phyloP scores from a whole-genome alignment of 2,113 vertebrate species.

The Pelecanoides urinatrix region DNA sequence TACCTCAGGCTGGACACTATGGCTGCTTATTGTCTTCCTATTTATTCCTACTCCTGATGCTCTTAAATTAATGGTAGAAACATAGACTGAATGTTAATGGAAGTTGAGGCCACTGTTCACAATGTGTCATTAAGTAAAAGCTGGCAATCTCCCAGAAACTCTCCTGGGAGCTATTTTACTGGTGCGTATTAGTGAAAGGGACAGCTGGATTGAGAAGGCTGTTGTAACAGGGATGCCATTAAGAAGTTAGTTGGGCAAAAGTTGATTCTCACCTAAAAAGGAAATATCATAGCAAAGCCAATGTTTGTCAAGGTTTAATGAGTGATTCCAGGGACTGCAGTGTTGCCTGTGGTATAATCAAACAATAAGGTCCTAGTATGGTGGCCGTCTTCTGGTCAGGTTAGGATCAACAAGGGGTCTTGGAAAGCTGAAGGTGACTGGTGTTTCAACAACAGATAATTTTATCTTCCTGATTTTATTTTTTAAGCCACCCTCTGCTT shows the following conservation, averaged over 20 bases:
- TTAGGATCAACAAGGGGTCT: background rate
- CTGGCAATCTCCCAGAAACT: background rate
- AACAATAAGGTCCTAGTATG: background rate
- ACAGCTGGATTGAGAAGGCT: conserved; percentile 1
- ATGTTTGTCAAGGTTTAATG: background rate
- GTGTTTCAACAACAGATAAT: background rate
- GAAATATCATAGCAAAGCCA: background rate
- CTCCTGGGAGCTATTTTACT: conserved; percentile 3
- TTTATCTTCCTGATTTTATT: background rate
- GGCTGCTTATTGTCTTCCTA: conserved; percentile 21
- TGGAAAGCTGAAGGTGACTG: background rate
- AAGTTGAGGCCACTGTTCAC: conserved; percentile 8
- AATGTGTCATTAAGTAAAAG: conserved; percentile 46
- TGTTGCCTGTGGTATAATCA: background rate
- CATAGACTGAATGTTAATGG: conserved; percentile 60
- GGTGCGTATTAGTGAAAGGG: background rate
- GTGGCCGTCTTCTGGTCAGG: background rate
- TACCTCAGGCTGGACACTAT: background rate
- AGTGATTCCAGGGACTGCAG: background rate
- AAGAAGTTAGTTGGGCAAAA: background rate
- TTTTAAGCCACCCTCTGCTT: background rate
- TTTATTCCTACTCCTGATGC: conserved; percentile 34
- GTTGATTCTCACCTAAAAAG: background rate
- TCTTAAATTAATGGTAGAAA: conserved; percentile 51
- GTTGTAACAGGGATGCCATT: background rate